Percentiles rank a stretch among this genome's conserved stretches.
phyloP scores from a whole-genome alignment of 1,140 invertebrate genomes.

The Pectinophora gossypiella region DNA sequence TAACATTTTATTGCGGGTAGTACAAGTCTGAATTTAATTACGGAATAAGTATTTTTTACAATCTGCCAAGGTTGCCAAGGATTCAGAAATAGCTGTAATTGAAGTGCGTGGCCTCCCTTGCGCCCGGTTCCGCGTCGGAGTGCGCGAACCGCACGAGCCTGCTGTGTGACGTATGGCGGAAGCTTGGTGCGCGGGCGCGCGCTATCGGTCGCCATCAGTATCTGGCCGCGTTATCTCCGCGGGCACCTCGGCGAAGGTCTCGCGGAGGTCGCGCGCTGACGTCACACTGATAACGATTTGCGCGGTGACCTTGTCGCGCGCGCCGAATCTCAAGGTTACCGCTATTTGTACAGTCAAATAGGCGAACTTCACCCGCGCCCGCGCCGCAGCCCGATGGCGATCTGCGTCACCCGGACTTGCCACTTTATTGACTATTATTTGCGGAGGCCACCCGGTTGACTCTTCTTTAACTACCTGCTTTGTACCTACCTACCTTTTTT shows the following conservation, averaged over 20 bases:
- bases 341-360: slow-evolving; percentile 71
- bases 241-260: slow-evolving; percentile 52
- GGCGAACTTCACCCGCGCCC: slow-evolving; percentile 32
- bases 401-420: slow-evolving; percentile 52
- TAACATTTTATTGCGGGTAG: too few species aligned
- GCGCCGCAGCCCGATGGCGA: slow-evolving; percentile 24
- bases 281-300: slow-evolving; percentile 73
- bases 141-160: too few species aligned
- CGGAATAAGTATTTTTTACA: too few species aligned
- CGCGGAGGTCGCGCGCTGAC: slow-evolving; percentile 64
- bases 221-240: slow-evolving; percentile 53
- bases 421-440: slow-evolving; percentile 52
- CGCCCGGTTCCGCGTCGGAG: too few species aligned
- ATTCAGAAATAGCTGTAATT: too few species aligned
- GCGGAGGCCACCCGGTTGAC: slow-evolving; percentile 35
- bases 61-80: too few species aligned
- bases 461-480: slow-evolving; percentile 13
- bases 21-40: too few species aligned
- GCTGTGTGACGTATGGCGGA: not conserved
- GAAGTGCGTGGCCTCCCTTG: too few species aligned
- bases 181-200: slow-evolving; percentile 9
- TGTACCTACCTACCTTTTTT: slow-evolving; percentile 14
- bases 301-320: slow-evolving; percentile 70
- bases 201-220: slow-evolving; percentile 63
- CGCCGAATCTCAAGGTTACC: slow-evolving; percentile 70